Percentiles rank a stretch among this genome's conserved stretches.
phyloP scores from a whole-genome alignment of 2,113 vertebrate genomes.

The Tyto alba region DNA sequence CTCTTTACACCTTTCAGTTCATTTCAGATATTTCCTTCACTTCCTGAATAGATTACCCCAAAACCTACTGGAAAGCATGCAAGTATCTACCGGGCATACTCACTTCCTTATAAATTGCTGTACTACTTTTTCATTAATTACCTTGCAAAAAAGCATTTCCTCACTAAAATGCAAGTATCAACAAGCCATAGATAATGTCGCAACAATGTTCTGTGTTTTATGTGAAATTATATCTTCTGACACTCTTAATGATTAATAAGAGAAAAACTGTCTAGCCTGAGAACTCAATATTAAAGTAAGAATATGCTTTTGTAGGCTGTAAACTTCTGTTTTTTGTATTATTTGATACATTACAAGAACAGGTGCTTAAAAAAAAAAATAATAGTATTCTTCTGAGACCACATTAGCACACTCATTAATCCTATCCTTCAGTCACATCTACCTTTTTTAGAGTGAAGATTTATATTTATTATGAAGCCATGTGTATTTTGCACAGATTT shows the following conservation, averaged over 20 bases:
- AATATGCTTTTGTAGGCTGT: neutral
- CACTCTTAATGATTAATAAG: neutral
- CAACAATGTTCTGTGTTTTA: neutral
- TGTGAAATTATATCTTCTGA: neutral
- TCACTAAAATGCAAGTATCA: neutral
- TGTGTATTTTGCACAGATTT: neutral
- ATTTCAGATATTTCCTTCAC: neutral
- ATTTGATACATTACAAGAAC: neutral
- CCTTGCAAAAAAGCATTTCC: neutral
- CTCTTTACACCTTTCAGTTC: neutral
- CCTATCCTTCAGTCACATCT: neutral
- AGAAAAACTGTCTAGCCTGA: neutral
- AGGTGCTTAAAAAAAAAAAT: neutral
- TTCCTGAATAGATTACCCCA: neutral
- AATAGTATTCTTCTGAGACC: neutral
- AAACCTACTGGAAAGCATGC: neutral
- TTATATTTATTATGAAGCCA: neutral
- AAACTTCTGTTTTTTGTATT: neutral
- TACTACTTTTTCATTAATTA: neutral
- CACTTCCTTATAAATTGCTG: neutral
- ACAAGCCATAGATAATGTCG: neutral
- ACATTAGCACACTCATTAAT: neutral
- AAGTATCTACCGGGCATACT: neutral
- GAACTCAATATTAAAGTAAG: neutral
- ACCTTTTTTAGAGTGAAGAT: neutral